phyloP scores from a whole-genome alignment of 2,113 vertebrate species.

The Stegostoma tigrinum region DNA sequence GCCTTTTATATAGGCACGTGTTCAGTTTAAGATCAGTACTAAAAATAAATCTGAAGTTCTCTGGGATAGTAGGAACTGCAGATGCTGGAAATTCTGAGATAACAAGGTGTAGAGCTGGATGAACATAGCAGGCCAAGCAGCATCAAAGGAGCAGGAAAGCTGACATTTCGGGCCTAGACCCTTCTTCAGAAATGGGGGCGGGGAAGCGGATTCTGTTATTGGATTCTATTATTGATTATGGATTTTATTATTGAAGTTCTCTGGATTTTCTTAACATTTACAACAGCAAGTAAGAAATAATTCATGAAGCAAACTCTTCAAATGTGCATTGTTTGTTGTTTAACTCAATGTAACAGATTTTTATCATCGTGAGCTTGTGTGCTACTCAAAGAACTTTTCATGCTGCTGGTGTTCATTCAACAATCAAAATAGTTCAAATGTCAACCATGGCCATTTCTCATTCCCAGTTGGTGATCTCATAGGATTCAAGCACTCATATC shows the following conservation, averaged over 20 bases:
- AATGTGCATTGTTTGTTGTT: slow-evolving; percentile 56
- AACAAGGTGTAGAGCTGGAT: too few relatives aligned
- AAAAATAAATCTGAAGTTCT: background rate
- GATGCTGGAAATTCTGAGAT: too few relatives aligned
- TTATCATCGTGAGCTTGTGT: slow-evolving; percentile 55
- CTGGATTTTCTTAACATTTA: slow-evolving; percentile 9
- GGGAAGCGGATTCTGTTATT: too few relatives aligned
- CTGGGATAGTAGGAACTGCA: too few relatives aligned
- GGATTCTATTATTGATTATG: too few relatives aligned
- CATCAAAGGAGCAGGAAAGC: too few relatives aligned
- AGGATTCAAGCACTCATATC: slow-evolving; percentile 53
- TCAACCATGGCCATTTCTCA: slow-evolving; percentile 53
- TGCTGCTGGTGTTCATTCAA: slow-evolving; percentile 56
- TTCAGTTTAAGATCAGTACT: background rate
- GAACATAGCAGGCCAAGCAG: too few relatives aligned
- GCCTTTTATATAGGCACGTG: background rate
- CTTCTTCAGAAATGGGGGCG: too few relatives aligned
- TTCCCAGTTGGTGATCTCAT: slow-evolving; percentile 63
- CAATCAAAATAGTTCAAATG: slow-evolving; percentile 61
- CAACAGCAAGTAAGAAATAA: slow-evolving; percentile 48
- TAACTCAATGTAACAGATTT: slow-evolving; percentile 57
- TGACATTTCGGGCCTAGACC: too few relatives aligned
- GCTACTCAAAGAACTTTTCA: slow-evolving; percentile 52
- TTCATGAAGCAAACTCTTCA: slow-evolving; percentile 53
- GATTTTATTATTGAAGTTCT: too few relatives aligned